Conservation (phyloP, 2,797 vertebrate species). For the Gymnopithys bicolor region DNA sequence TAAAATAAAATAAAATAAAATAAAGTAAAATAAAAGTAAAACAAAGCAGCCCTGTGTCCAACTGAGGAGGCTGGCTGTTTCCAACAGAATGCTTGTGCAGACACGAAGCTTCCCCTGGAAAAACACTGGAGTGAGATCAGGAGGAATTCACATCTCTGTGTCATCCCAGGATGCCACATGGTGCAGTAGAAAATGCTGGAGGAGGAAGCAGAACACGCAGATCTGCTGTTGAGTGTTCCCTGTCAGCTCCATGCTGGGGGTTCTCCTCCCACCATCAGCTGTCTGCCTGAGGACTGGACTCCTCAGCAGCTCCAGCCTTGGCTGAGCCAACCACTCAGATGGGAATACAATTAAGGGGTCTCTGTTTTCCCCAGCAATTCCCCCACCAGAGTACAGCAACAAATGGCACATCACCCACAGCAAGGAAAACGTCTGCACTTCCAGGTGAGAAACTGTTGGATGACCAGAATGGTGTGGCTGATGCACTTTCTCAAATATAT, state of each 20-base stretch:
- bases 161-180: background rate
- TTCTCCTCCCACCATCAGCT: background rate
- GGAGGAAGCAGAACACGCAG: background rate
- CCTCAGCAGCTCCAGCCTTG: background rate
- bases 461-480: background rate
- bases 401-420: background rate
- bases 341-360: background rate
- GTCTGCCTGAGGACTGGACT: background rate
- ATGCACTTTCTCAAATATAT: background rate
- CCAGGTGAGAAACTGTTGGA: background rate
- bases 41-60: background rate
- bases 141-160: background rate
- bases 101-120: background rate
- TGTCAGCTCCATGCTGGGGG: background rate
- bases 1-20: too few species aligned
- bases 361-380: background rate
- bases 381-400: background rate
- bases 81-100: background rate
- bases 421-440: background rate
- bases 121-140: background rate
- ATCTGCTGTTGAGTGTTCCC: background rate
- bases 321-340: background rate
- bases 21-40: background rate
- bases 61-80: background rate
- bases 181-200: background rate